Percentiles rank a stretch among this genome's conserved stretches.
Evolutionary conservation across 2,888 invertebrate genomes (phyloP).

Genomic region (Heliconius charithonia): DNA sequence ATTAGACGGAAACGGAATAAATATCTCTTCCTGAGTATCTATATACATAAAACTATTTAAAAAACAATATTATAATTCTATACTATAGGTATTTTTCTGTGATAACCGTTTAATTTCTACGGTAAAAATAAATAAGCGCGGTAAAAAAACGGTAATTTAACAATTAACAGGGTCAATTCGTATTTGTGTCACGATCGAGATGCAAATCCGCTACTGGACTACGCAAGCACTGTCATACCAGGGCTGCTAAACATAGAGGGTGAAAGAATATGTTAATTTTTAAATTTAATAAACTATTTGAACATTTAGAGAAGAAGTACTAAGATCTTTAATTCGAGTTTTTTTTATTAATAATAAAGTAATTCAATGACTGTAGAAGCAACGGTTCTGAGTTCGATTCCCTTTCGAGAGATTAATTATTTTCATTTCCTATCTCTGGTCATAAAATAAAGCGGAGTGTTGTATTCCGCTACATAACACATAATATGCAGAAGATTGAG

Average conservation of each 20-base stretch:
- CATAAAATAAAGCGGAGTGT: too few relatives aligned
- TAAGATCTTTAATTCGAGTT: background rate
- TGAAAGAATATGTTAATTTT: too few relatives aligned
- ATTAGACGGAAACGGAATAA: background rate
- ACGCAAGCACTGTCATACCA: conserved; percentile 67
- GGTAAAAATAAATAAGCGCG: conserved; percentile 7
- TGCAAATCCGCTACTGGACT: conserved; percentile 70
- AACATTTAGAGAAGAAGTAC: background rate
- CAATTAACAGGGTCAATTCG: conserved; percentile 71
- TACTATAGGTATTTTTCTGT: background rate
- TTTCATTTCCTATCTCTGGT: too few relatives aligned
- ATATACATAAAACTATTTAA: background rate
- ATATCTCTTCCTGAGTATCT: background rate
- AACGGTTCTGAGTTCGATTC: too few relatives aligned
- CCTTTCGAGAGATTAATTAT: too few relatives aligned
- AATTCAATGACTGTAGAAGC: too few relatives aligned
- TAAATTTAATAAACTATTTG: too few relatives aligned
- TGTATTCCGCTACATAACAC: too few relatives aligned
- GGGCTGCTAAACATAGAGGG: conserved; percentile 49
- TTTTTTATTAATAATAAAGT: too few relatives aligned
- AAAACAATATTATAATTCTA: background rate
- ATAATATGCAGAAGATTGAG: too few relatives aligned
- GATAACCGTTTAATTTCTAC: background rate
- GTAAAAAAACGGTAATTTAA: conserved; percentile 40
- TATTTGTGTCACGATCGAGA: conserved; percentile 65